Percentiles rank a stretch among this genome's conserved stretches.
phyloP scores from a whole-genome alignment of 2,113 vertebrate genomes.

The Lichenostomus cassidix region DNA sequence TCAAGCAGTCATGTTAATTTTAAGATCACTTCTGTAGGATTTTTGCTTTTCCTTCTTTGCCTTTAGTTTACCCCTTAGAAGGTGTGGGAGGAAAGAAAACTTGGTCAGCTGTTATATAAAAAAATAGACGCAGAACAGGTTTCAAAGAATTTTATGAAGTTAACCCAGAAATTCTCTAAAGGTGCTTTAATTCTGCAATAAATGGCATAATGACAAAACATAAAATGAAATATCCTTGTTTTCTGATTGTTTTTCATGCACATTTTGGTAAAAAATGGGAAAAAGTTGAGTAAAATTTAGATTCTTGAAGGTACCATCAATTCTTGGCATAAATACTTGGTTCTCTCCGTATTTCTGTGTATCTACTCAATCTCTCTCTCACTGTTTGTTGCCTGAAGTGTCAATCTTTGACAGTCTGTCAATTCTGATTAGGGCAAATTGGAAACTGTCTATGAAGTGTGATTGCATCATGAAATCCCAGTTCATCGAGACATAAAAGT shows the following conservation, averaged over 20 bases:
- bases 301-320: background rate
- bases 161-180: background rate
- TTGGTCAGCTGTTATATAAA: background rate
- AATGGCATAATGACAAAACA: background rate
- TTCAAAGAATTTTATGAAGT: background rate
- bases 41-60: background rate
- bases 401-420: background rate
- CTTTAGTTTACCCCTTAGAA: background rate
- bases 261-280: background rate
- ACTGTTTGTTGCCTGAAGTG: background rate
- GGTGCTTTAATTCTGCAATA: background rate
- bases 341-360: background rate
- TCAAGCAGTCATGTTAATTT: background rate
- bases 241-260: background rate
- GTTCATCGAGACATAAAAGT: background rate
- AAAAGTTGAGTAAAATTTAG: background rate
- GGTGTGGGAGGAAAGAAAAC: background rate
- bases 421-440: background rate
- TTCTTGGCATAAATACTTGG: background rate
- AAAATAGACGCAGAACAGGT: background rate
- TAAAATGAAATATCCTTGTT: background rate
- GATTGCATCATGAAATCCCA: background rate
- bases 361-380: background rate
- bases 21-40: background rate
- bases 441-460: background rate